Base-by-base conservation (phyloP, 2,113 vertebrate species). In the Urocynchramus pylzowi region DNA sequence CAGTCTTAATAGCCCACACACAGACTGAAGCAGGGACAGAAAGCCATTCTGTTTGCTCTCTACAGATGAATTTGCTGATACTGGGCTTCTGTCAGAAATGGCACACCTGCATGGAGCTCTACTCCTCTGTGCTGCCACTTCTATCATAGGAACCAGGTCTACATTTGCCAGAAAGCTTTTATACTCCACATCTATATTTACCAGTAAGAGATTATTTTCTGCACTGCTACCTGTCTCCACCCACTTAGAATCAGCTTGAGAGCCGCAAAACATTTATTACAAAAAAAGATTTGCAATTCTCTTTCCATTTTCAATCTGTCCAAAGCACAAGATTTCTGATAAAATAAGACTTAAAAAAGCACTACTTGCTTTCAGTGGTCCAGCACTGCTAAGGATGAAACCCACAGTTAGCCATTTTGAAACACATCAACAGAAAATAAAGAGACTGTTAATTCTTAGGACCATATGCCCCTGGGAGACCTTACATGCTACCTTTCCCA, bases 1-100 rank as follows among this genome's bases (percentile, higher is more conserved):
- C 28, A 30, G 54, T 80, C 71, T 70, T 67, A 86, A 70, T 67
- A 96, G 86, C 79, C 86, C 94, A 19, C 89, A 90, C 90, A 84
- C 68, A 81, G 57, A 89, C 68, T 78, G 76, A 88, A 90, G 86
- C 7, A 78, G 75, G 83, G 76, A 76, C 76, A 84, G 86, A 96
- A 83, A 74, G 54, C 42, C 57, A 35, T 83, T 88, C 90, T 74
- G 59, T 70, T 95, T 81, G 79, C 71, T 78, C 65, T 45, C 76
- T 56, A 11, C 60, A 67, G 33, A 75, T n/a, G 22, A 74, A 95
- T 84, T 89, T 93, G 47, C 71, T 89, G 75, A 84, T 81, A 54
- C 6, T 1, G 4, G 39, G 64, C 68, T 89, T 89, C 59, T 81
- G 52, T 63, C 59, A 93, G 79, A 50, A 93, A 65, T 5, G 2